A percentile compares a stretch with the other conserved stretches of the same genome.
phyloP scores from a whole-genome alignment of 37 sponge, comb jelly and placozoan genomes.

The Chondrosia reniformis region DNA sequence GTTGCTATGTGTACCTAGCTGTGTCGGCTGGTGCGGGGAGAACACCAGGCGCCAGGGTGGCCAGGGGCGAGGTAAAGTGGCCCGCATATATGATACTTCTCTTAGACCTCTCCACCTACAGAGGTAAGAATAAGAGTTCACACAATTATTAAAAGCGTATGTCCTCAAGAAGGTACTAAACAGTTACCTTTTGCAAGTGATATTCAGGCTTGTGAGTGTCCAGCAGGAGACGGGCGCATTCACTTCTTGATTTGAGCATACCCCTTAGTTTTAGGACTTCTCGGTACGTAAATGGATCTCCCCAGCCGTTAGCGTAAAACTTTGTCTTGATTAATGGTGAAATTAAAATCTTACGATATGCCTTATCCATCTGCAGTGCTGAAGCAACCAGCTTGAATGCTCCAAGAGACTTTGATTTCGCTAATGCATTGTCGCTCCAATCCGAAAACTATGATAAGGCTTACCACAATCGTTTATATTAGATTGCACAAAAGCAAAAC shows the following conservation, averaged over 20 bases:
- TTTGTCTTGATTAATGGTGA: slow-evolving; percentile 21
- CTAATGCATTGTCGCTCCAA: not conserved
- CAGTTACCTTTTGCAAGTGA: not conserved
- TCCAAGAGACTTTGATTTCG: too few relatives aligned
- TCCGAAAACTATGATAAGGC: not conserved
- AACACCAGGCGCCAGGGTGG: slow-evolving; percentile 46
- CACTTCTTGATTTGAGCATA: not conserved
- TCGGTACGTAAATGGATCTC: slow-evolving; percentile 48
- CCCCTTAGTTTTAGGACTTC: not conserved
- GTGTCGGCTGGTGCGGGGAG: slow-evolving; percentile 41
- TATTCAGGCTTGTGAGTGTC: too few relatives aligned
- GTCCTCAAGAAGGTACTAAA: not conserved
- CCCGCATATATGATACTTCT: too few relatives aligned
- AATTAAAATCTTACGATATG: slow-evolving; percentile 47
- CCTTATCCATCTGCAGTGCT: too few relatives aligned
- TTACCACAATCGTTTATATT: not conserved
- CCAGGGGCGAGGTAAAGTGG: slow-evolving; percentile 61
- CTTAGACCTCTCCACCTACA: too few relatives aligned
- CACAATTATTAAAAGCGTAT: not conserved
- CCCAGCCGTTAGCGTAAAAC: slow-evolving; percentile 84
- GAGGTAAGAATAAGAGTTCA: too few relatives aligned
- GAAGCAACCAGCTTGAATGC: too few relatives aligned
- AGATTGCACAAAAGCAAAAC: not conserved
- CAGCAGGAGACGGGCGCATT: not conserved
- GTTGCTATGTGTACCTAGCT: slow-evolving; percentile 27